phyloP scores from a whole-genome alignment of 2,888 invertebrate genomes.

The Latheticus oryzae region DNA sequence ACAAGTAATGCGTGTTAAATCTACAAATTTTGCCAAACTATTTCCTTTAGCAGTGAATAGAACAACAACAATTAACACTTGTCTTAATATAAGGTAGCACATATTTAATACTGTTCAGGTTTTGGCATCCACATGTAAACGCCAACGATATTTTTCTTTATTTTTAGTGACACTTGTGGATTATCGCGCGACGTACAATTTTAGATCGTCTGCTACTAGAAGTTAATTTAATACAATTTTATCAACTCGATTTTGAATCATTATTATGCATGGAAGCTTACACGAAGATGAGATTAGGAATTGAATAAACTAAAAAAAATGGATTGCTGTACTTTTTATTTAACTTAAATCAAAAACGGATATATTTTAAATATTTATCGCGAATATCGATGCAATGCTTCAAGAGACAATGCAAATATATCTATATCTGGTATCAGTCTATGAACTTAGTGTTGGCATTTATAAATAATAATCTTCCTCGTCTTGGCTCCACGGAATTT shows the following conservation, averaged over 20 bases:
- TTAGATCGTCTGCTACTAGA: constrained; percentile 33
- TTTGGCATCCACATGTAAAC: constrained; percentile 31
- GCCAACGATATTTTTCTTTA: constrained; percentile 41
- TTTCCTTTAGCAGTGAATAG: constrained; percentile 14
- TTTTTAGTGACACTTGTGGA: constrained; percentile 45
- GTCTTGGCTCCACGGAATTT: too few relatives aligned
- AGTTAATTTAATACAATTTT: constrained; percentile 30
- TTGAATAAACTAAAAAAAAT: too few relatives aligned
- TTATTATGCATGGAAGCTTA: constrained; percentile 10
- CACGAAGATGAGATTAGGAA: too few relatives aligned
- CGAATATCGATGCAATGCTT: too few relatives aligned
- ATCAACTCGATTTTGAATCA: constrained; percentile 29
- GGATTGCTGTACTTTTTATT: constrained; percentile 28
- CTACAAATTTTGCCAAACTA: constrained; percentile 1
- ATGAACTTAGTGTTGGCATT: too few relatives aligned
- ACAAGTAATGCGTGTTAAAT: constrained; percentile 9
- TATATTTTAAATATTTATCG: too few relatives aligned
- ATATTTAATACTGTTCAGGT: constrained; percentile 19
- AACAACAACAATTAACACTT: constrained; percentile 15
- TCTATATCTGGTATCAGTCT: too few relatives aligned
- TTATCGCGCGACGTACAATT: constrained; percentile 40
- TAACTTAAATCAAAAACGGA: too few relatives aligned
- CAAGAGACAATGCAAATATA: too few relatives aligned
- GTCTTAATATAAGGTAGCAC: constrained; percentile 21
- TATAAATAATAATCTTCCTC: too few relatives aligned